A percentile compares a stretch with the other conserved stretches of the same genome.
These are phyloP conservation scores for Eristalis tenax DNA, from an alignment of 2,888 invertebrate species.

Conservation along the genomic window DNA sequence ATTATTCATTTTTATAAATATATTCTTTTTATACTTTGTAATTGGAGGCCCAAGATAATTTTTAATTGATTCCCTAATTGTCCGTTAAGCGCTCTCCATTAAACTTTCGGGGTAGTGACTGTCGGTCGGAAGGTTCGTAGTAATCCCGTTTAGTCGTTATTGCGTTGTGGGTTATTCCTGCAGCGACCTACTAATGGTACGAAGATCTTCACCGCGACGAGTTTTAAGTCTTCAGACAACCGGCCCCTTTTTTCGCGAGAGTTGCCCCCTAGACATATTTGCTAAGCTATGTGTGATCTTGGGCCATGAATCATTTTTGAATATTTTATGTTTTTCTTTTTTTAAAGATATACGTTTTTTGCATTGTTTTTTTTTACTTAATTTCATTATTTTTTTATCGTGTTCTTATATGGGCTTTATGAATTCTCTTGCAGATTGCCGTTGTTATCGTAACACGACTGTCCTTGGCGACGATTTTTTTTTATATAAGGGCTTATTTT, in stretches of 20 bases:
- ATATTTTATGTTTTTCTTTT: no score
- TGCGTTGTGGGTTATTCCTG: background rate
- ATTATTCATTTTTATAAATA: background rate
- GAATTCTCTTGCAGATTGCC: background rate
- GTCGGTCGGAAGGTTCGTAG: background rate
- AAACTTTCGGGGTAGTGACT: background rate
- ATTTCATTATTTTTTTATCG: no score
- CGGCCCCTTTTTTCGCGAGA: slow-evolving; percentile 11
- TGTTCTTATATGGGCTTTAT: background rate
- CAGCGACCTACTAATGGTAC: background rate
- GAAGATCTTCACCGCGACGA: background rate
- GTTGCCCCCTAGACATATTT: background rate
- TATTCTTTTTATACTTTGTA: background rate
- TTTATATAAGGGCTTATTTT: background rate
- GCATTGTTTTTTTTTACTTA: no score
- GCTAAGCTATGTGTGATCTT: no score
- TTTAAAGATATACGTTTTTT: no score
- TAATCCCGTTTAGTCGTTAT: no score
- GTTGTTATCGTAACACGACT: background rate
- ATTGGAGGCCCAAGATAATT: background rate
- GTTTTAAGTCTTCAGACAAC: background rate
- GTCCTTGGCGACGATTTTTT: background rate
- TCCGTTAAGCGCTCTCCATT: background rate
- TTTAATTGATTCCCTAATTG: background rate
- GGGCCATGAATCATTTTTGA: no score